These are phyloP conservation scores for Antennarius maculatus DNA, from an alignment of 2,797 vertebrate genomes.

Conservation along the genomic window DNA sequence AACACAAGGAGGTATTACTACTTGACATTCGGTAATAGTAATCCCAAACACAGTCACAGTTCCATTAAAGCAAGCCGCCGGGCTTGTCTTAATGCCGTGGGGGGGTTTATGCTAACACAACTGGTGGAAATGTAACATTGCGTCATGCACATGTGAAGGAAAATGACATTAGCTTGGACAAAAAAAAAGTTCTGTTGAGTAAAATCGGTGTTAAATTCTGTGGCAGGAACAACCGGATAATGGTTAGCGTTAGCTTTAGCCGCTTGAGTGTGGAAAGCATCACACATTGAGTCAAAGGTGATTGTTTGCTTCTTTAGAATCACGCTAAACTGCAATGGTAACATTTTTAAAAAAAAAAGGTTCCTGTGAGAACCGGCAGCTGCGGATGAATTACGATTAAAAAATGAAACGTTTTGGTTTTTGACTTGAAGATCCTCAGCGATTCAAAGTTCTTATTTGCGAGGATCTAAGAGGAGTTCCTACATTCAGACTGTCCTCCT, in stretches of 20 bases:
- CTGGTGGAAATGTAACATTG: constrained; percentile 69
- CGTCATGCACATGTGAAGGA: constrained; percentile 67
- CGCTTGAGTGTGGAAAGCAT: too few species aligned
- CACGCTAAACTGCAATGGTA: too few species aligned
- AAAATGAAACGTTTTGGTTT: too few species aligned
- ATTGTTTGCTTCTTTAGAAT: too few species aligned
- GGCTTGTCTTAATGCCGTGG: constrained; percentile 71
- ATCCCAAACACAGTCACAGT: constrained; percentile 60
- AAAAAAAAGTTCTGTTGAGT: constrained; percentile 43
- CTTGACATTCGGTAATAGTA: constrained; percentile 56
- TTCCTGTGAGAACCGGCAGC: background rate
- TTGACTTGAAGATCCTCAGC: too few species aligned
- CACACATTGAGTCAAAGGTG: too few species aligned
- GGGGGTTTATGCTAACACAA: constrained; percentile 46
- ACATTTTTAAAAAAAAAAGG: too few species aligned
- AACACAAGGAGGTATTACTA: constrained; percentile 48
- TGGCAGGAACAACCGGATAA: background rate
- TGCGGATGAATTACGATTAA: background rate
- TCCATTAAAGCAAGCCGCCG: constrained; percentile 69
- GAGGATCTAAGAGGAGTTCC: too few species aligned
- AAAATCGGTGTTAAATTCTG: background rate
- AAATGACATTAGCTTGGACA: constrained; percentile 48
- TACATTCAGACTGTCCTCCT: too few species aligned
- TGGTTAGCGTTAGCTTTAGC: background rate
- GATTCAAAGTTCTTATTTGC: background rate